Percentiles rank a stretch among this genome's conserved stretches.
These are phyloP conservation scores for Vanessa atalanta DNA, from an alignment of 1,140 invertebrate genomes.

Conservation along the genomic window DNA sequence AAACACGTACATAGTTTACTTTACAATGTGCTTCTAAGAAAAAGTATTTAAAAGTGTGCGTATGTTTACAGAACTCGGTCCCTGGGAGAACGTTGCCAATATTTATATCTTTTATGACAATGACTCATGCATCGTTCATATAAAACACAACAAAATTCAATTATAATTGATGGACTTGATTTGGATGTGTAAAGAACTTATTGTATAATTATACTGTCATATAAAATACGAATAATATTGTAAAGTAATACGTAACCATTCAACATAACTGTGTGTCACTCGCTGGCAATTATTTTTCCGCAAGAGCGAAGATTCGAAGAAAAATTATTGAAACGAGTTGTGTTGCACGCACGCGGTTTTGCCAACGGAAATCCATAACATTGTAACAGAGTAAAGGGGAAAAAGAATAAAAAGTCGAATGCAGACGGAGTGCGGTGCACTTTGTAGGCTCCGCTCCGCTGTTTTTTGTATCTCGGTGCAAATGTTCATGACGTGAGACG, in stretches of 20 bases:
- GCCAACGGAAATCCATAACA: constrained; percentile 52
- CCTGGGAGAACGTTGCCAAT: constrained; percentile 56
- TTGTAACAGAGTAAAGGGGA: constrained; percentile 42
- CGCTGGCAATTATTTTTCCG: constrained; percentile 32
- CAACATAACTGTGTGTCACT: constrained; percentile 35
- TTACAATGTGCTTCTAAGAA: constrained; percentile 52
- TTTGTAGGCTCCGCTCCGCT: constrained; percentile 45
- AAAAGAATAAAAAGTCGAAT: constrained; percentile 44
- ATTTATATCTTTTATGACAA: constrained; percentile 51
- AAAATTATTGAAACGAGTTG: constrained; percentile 37
- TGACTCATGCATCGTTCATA: constrained; percentile 37
- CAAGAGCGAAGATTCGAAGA: constrained; percentile 30
- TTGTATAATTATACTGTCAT: neutral
- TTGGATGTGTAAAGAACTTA: neutral
- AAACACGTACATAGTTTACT: constrained; percentile 13
- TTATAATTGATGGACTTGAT: neutral
- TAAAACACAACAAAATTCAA: neutral
- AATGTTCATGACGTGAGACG: constrained; percentile 43
- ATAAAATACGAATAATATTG: constrained; percentile 5
- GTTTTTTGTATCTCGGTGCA: constrained; percentile 46
- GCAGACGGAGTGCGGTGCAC: constrained; percentile 51
- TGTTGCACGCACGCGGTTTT: constrained; percentile 41
- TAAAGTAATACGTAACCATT: constrained; percentile 24
- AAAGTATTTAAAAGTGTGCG: constrained; percentile 48
- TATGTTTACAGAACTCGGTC: constrained; percentile 51